Conservation (phyloP, 2,113 vertebrate species). For the Alethe castanea region DNA sequence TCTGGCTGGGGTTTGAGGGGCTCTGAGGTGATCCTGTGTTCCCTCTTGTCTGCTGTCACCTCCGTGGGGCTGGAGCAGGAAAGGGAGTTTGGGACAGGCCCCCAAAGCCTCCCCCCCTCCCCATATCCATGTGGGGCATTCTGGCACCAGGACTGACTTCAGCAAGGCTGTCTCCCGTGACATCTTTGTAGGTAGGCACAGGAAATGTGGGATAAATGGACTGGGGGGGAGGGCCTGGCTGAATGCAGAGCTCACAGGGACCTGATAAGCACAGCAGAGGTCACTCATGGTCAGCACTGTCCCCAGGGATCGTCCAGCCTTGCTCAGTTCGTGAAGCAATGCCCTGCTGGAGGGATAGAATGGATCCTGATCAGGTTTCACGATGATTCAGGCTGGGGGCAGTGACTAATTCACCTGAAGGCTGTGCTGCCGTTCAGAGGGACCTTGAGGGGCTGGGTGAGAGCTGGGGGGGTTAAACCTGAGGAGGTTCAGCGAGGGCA, state of each 20-base stretch:
- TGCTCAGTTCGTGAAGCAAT: neutral
- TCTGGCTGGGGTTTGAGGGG: neutral
- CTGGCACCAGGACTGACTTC: neutral
- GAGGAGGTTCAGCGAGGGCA: neutral
- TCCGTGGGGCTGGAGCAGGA: neutral
- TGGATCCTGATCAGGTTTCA: neutral
- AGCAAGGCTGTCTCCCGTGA: neutral
- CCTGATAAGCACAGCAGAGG: neutral
- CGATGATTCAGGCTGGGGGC: neutral
- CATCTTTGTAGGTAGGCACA: rapidly evolving
- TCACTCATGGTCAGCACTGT: neutral
- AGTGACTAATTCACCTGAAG: neutral
- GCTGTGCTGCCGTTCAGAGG: neutral
- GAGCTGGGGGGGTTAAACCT: neutral
- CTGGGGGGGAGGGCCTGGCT: neutral
- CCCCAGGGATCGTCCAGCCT: neutral
- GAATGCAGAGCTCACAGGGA: neutral
- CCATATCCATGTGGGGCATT: neutral
- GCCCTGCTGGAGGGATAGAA: neutral
- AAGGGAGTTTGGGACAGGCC: neutral
- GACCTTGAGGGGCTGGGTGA: neutral
- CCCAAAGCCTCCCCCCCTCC: too few relatives aligned
- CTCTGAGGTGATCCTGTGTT: neutral
- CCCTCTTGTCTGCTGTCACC: too few relatives aligned
- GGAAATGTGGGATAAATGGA: neutral